A percentile compares a stretch with the other conserved stretches of the same genome.
Evolutionary conservation across 1,140 invertebrate species (phyloP).

Genomic region (Whitmania pigra): DNA sequence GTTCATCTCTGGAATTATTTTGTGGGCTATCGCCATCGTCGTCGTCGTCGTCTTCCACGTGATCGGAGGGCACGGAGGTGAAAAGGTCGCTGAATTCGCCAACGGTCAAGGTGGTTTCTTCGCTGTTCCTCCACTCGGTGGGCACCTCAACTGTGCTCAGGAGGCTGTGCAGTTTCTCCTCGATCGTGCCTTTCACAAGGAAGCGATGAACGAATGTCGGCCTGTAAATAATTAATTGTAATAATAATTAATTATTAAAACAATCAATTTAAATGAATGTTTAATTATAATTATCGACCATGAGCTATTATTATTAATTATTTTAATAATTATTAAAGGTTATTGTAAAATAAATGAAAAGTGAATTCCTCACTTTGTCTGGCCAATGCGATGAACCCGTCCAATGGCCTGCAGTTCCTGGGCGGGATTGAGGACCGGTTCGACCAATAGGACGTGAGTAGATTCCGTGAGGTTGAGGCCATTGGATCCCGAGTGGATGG

Average conservation of each 20-base stretch:
- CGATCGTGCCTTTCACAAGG: conserved; percentile 55
- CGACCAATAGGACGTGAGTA: conserved; percentile 61
- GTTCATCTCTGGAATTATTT: no score
- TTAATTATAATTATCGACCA: no score
- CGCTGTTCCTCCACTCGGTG: conserved; percentile 27
- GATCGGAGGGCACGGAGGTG: conserved; percentile 5
- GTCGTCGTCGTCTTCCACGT: conserved; percentile 27
- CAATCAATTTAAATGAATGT: no score
- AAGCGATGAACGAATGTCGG: conserved; percentile 56
- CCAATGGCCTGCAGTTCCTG: conserved; percentile 66
- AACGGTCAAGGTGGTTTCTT: conserved; percentile 34
- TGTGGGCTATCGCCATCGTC: conserved; percentile 17
- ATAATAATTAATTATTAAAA: not conserved
- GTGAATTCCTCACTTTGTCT: conserved; percentile 48
- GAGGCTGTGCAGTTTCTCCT: conserved; percentile 51
- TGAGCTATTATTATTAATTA: no score
- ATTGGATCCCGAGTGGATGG: conserved; percentile 56
- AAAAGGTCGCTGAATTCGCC: conserved; percentile 35
- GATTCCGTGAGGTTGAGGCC: conserved; percentile 68
- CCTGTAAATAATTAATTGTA: conserved; percentile 34
- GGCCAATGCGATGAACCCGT: conserved; percentile 63
- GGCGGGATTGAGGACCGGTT: conserved; percentile 60
- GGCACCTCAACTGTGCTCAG: conserved; percentile 29
- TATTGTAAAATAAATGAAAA: not conserved
- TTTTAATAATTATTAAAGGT: not conserved